phyloP scores from a whole-genome alignment of 2,888 invertebrate species.

The Drosophila acutilabella region DNA sequence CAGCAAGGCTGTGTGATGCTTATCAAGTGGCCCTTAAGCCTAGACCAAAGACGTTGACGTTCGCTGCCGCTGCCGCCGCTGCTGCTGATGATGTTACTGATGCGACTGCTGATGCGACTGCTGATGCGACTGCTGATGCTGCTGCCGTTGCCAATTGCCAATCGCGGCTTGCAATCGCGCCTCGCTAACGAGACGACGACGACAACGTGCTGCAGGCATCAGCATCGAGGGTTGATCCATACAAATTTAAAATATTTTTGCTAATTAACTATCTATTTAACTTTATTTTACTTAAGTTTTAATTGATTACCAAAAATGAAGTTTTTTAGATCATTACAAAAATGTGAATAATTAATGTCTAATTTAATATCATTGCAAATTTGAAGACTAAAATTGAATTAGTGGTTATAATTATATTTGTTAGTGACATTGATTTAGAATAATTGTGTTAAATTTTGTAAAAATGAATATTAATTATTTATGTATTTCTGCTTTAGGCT shows the following conservation, averaged over 20 bases:
- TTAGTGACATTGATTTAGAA: no score
- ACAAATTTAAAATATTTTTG: conserved; percentile 4
- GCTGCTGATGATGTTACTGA: conserved; percentile 36
- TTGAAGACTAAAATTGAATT: no score
- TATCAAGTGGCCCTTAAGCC: conserved; percentile 79
- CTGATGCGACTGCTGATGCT: conserved; percentile 26
- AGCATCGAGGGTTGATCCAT: conserved; percentile 52
- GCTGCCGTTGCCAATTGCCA: conserved; percentile 75
- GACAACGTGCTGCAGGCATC: conserved; percentile 76
- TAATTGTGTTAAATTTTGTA: no score
- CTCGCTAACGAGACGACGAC: conserved; percentile 79
- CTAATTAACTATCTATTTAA: conserved; percentile 18
- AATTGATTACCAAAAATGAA: no score
- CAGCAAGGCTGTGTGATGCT: conserved; percentile 67
- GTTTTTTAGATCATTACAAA: no score
- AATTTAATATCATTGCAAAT: no score
- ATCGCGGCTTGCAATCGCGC: conserved; percentile 74
- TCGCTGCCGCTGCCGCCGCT: conserved; percentile 35
- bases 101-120: conserved; percentile 38
- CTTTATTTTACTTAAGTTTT: no score
- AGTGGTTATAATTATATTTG: no score
- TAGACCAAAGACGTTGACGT: conserved; percentile 72
- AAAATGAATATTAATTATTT: no score
- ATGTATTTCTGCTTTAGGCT: no score
- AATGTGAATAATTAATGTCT: no score